Evolutionary conservation across 2,888 invertebrate species (phyloP).

Genomic region (Cerceris rybyensis): DNA sequence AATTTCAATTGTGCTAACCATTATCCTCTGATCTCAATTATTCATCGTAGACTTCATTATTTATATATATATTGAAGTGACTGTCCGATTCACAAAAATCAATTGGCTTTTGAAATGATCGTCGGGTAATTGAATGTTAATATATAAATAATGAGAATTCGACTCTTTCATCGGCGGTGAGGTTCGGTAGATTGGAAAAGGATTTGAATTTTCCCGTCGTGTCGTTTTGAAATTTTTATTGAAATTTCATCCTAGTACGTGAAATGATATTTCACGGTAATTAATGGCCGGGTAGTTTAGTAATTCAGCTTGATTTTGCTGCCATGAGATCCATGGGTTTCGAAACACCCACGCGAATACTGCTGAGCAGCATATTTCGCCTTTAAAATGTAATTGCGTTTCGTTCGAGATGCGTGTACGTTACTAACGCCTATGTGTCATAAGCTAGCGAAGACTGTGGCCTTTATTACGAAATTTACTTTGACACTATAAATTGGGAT

Average conservation of each 20-base stretch:
- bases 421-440: neutral
- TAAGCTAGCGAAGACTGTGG: neutral
- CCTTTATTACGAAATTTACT: slow-evolving; percentile 1
- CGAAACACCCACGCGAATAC: slow-evolving; percentile 11
- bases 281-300: slow-evolving; percentile 26
- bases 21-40: too few relatives aligned
- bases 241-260: neutral
- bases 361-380: neutral
- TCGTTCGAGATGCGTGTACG: neutral
- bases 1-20: too few relatives aligned
- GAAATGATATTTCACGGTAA: slow-evolving; percentile 29
- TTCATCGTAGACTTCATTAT: too few relatives aligned
- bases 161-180: too few relatives aligned
- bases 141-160: neutral
- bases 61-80: too few relatives aligned
- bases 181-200: too few relatives aligned
- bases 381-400: slow-evolving; percentile 8
- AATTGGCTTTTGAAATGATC: neutral
- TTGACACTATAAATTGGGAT: neutral
- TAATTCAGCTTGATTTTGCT: neutral
- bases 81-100: neutral
- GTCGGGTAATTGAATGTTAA: neutral
- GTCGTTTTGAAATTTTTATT: neutral
- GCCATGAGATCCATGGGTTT: neutral
- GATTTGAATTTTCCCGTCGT: neutral